Evolutionary conservation across 2,113 vertebrate genomes (phyloP), one percentile per base, ranked within the genome.

Genomic region (Atrichornis clamosus): DNA sequence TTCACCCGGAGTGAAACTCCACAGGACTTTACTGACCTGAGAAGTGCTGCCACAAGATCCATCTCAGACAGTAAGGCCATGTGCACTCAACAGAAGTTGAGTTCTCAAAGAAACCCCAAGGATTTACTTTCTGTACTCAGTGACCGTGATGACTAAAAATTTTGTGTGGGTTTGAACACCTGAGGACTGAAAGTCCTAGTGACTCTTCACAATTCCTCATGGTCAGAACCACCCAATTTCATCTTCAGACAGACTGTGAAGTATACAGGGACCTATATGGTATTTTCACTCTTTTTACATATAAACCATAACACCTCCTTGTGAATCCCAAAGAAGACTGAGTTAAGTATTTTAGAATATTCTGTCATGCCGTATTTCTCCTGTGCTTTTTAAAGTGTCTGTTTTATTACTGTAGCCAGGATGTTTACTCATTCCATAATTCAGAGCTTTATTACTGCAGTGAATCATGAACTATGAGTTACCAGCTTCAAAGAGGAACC

Each of bases 401-500:
- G 23, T 83, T 90, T 93, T 85, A 80, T 91, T 91, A 80, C 68
- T 78, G 44, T 24, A 89, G 78, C 46, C 47, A 67, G 63, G 82
- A 88, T 65, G 72, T 90, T 96, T 91, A 95, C 15, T 80, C 2
- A 4, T 46, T 88, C 63, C 52, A 28, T 73, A 96, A 90, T 55
- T 94, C 50, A 65, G 67, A 93, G 33, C 33, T 85, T 95, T 90
- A 91, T 88, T 91, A 91, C 52, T 91, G 50, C 79, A 92, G 59
- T 90, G 59, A 93, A 91, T 94, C 47, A 83, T 44, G 10, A 93
- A 82, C 27, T 74, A 69, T 77, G 63, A 69, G 28, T 75, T 84
- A 85, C 53, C 35, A 91, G 22, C 75, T 82, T 88, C 75, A 70
- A 95, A 92, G 49, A 84, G 72, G 49, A 83, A 47, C 5, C 41